These are phyloP conservation scores for Hyperoodon ampullatus DNA, from an alignment of 2,113 vertebrate species.

Conservation along the genomic window DNA sequence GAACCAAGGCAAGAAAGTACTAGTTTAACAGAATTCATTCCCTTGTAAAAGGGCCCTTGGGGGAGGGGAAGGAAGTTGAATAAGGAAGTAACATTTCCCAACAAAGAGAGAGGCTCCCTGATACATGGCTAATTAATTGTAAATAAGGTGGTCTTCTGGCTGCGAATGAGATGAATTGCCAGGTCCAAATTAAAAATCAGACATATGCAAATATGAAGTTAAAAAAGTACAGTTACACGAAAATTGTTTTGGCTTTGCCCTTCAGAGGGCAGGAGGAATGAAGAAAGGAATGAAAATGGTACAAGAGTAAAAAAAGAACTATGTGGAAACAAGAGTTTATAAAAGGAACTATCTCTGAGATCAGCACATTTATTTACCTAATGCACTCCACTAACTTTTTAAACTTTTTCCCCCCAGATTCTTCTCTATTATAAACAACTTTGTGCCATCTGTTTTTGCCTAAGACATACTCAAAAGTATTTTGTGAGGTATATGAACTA, in stretches of 20 bases:
- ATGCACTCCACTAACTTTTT: slow-evolving; percentile 19
- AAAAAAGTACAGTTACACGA: slow-evolving; percentile 11
- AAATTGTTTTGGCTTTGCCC: background rate
- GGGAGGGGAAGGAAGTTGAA: background rate
- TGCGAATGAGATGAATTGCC: background rate
- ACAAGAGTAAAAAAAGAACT: background rate
- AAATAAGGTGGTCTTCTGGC: background rate
- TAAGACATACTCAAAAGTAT: background rate
- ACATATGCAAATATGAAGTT: background rate
- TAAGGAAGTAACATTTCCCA: background rate
- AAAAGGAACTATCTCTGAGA: slow-evolving; percentile 44
- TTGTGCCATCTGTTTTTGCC: background rate
- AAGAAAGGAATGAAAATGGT: slow-evolving; percentile 5
- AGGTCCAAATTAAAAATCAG: slow-evolving; percentile 4
- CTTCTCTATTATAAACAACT: slow-evolving; percentile 1
- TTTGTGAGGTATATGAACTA: slow-evolving; percentile 30
- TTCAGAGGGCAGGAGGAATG: background rate
- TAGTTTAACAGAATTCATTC: slow-evolving; percentile 28
- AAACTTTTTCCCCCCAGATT: background rate
- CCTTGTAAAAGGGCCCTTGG: background rate
- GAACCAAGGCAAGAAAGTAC: background rate
- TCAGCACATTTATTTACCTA: slow-evolving; percentile 56
- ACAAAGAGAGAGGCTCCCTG: background rate
- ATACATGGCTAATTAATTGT: background rate
- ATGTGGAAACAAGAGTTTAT: background rate